Evolutionary conservation across 2,113 vertebrate species (phyloP).

Genomic region (Notechis scutatus): DNA sequence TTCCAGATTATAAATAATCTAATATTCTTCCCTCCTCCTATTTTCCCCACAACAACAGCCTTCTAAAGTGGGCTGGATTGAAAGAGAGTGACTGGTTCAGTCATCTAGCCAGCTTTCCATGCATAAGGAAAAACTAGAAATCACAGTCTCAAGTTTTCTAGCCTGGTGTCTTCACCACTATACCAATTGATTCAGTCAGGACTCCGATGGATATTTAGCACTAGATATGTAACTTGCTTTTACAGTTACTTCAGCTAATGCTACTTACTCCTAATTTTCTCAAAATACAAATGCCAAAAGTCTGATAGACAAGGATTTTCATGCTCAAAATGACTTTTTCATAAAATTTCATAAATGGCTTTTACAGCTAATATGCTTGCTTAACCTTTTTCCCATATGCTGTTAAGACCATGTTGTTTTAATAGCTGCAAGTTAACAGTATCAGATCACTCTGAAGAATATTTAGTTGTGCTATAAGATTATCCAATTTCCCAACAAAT

Average conservation of each 20-base stretch:
- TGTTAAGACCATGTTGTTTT: conserved; percentile 54
- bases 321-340: conserved; percentile 46
- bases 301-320: conserved; percentile 36
- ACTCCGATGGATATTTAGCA: neutral
- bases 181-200: neutral
- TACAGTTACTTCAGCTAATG: neutral
- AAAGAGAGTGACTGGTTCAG: neutral
- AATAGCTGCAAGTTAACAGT: conserved; percentile 44
- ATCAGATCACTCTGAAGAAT: conserved; percentile 46
- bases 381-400: conserved; percentile 39
- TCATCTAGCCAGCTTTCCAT: neutral
- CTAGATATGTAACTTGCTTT: neutral
- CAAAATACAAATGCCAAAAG: neutral
- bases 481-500: conserved; percentile 58
- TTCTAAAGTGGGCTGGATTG: neutral
- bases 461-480: conserved; percentile 54
- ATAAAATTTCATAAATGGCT: conserved; percentile 45
- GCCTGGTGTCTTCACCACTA: neutral
- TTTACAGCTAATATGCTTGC: conserved; percentile 48
- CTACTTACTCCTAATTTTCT: neutral
- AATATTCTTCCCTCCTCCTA: neutral
- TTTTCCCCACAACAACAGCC: neutral
- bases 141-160: neutral
- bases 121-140: neutral
- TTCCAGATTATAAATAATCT: neutral